Conservation (phyloP, 2,113 vertebrate genomes). For the Microcebus ravelobensis region DNA sequence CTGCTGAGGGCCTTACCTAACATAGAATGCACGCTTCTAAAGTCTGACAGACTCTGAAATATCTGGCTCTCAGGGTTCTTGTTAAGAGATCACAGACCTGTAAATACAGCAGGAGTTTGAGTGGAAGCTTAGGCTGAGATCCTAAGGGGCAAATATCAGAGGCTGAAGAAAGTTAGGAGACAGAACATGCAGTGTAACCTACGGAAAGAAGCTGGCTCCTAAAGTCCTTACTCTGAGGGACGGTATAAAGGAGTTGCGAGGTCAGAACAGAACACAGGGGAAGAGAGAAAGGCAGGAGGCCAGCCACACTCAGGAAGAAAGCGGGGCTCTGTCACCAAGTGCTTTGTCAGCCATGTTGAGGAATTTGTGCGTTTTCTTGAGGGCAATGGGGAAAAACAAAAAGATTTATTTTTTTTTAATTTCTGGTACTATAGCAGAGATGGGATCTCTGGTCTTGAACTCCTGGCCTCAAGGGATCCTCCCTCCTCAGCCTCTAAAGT, state of each 20-base stretch:
- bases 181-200: not conserved
- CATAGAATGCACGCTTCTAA: not conserved
- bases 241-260: not conserved
- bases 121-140: not conserved
- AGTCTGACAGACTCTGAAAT: not conserved
- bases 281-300: not conserved
- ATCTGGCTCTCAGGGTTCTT: not conserved
- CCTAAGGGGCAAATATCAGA: not conserved
- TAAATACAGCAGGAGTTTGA: not conserved
- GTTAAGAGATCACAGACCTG: not conserved
- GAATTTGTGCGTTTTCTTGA: not conserved
- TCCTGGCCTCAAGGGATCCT: too few relatives aligned
- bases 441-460: too few relatives aligned
- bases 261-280: not conserved
- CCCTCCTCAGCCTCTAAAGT: too few relatives aligned
- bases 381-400: not conserved
- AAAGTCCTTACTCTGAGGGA: not conserved
- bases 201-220: not conserved
- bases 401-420: too few relatives aligned
- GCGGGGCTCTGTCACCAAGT: not conserved
- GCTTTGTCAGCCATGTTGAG: fast-evolving
- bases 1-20: not conserved
- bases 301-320: not conserved
- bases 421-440: too few relatives aligned
- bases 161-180: not conserved